Evolutionary conservation across 2,113 vertebrate genomes (phyloP).

Genomic region (Enhydra lutris): DNA sequence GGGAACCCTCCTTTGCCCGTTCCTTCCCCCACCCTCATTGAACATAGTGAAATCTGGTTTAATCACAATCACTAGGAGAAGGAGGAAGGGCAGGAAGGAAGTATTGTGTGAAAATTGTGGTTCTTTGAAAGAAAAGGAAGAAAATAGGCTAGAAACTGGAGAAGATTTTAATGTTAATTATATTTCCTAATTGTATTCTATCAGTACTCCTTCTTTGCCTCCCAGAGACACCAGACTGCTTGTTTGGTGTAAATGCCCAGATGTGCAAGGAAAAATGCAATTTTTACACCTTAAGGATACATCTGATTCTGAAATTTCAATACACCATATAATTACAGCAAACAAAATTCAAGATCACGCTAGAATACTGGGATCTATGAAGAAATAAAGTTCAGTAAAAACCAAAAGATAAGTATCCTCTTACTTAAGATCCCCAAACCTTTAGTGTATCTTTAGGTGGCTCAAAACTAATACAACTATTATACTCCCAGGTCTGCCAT

Average conservation of each 20-base stretch:
- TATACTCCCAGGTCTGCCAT: neutral
- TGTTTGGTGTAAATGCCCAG: neutral
- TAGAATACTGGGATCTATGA: neutral
- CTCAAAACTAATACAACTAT: neutral
- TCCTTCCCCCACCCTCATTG: neutral
- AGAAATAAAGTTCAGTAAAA: conserved; percentile 7
- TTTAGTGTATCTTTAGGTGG: neutral
- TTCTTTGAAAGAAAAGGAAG: neutral
- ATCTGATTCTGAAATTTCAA: neutral
- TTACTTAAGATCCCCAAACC: neutral
- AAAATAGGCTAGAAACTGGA: neutral
- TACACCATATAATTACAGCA: neutral
- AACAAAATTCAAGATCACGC: neutral
- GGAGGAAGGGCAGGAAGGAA: neutral
- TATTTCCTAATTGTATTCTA: neutral
- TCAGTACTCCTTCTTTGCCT: neutral
- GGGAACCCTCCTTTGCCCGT: neutral
- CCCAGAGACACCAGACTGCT: neutral
- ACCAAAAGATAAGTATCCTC: neutral
- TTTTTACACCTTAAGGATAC: neutral
- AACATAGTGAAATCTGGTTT: neutral
- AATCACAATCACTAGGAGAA: neutral
- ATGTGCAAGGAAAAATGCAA: neutral
- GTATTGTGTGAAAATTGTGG: neutral
- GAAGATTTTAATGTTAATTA: conserved; percentile 7